Conservation (phyloP, 2,113 vertebrate species). For the Nerophis ophidion region DNA sequence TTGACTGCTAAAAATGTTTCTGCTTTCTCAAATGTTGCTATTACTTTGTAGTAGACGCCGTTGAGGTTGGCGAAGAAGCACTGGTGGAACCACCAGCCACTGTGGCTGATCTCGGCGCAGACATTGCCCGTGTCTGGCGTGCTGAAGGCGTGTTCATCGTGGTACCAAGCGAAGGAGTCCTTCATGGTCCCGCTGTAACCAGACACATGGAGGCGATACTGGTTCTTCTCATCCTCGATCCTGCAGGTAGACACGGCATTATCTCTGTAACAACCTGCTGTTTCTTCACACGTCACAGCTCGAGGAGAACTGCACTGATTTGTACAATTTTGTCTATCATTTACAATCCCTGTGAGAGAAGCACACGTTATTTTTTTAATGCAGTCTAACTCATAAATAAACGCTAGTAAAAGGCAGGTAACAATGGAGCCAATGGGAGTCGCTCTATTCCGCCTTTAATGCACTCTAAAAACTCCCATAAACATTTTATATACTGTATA, state of each 20-base stretch:
- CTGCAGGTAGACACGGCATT: constrained; percentile 43
- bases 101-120: constrained; percentile 79
- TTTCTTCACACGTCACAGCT: too few species aligned
- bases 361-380: too few species aligned
- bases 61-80: constrained; percentile 86
- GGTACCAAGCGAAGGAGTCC: constrained; percentile 84
- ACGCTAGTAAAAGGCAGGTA: too few species aligned
- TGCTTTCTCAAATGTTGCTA: neutral
- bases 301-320: too few species aligned
- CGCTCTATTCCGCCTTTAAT: too few species aligned
- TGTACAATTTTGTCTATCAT: too few species aligned
- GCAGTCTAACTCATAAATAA: too few species aligned
- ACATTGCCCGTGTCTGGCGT: constrained; percentile 76
- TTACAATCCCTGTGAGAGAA: too few species aligned
- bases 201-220: constrained; percentile 74
- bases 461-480: too few species aligned
- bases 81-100: constrained; percentile 85
- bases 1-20: too few species aligned
- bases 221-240: constrained; percentile 69
- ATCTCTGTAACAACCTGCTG: neutral
- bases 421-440: too few species aligned
- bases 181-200: constrained; percentile 77
- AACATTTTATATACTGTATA: too few species aligned
- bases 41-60: constrained; percentile 80
- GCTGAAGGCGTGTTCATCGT: constrained; percentile 78